Percentiles rank a stretch among this genome's conserved stretches.
These are phyloP conservation scores for Drosophila kanapiae DNA, from an alignment of 1,140 invertebrate genomes.

Conservation along the genomic window DNA sequence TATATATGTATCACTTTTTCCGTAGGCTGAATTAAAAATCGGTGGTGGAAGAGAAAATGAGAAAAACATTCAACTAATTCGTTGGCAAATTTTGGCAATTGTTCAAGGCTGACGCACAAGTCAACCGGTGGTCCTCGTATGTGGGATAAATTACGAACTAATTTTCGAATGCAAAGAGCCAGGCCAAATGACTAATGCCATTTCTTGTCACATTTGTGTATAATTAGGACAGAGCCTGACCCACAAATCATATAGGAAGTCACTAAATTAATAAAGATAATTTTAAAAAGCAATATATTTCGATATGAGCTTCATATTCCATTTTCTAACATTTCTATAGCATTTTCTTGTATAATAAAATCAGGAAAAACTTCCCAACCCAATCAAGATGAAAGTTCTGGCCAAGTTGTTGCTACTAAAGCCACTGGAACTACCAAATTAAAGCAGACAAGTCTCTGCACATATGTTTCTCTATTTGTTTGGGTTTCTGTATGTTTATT, in stretches of 20 bases:
- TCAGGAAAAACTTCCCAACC: not conserved
- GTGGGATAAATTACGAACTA: slow-evolving; percentile 8
- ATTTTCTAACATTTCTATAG: too few species aligned
- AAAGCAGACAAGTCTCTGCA: slow-evolving; percentile 18
- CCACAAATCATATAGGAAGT: slow-evolving; percentile 11
- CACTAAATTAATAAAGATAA: not conserved
- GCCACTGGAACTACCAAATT: slow-evolving; percentile 9
- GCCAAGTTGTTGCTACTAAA: slow-evolving; percentile 16
- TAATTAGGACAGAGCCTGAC: slow-evolving; percentile 20
- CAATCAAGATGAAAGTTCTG: slow-evolving; percentile 73
- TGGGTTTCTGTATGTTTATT: slow-evolving; percentile 52
- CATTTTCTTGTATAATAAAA: not conserved
- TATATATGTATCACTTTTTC: slow-evolving; percentile 22
- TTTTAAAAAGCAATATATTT: too few species aligned
- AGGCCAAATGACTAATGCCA: slow-evolving; percentile 27
- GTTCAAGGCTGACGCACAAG: slow-evolving; percentile 73
- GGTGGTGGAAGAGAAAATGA: slow-evolving; percentile 18
- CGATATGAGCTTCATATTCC: too few species aligned
- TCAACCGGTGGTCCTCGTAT: slow-evolving; percentile 18
- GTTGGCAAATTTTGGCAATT: slow-evolving; percentile 64
- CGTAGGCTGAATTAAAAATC: slow-evolving; percentile 52
- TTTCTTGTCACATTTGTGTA: slow-evolving; percentile 10
- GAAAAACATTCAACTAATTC: slow-evolving; percentile 39
- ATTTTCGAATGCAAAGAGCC: slow-evolving; percentile 10
- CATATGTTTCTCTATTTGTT: slow-evolving; percentile 43